phyloP scores from a whole-genome alignment of 2,888 invertebrate genomes.

The Eulithis testata region DNA sequence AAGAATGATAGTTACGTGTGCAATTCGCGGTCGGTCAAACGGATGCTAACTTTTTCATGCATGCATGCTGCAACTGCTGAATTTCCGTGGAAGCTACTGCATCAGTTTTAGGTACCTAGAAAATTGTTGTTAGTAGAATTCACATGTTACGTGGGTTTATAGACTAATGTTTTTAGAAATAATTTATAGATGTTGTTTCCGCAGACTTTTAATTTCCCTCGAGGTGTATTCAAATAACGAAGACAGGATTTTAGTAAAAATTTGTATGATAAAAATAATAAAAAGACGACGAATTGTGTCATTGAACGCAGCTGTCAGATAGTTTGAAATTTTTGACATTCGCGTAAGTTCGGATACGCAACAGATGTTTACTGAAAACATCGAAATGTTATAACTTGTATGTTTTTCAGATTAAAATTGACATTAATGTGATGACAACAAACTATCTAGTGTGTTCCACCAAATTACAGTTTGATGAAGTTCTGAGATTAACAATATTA shows the following conservation, averaged over 20 bases:
- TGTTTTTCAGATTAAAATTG: too few species aligned
- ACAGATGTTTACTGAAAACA: not conserved
- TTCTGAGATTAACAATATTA: slow-evolving; percentile 31
- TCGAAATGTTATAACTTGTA: not conserved
- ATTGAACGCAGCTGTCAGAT: too few species aligned
- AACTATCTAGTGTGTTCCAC: slow-evolving; percentile 18
- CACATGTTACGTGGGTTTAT: slow-evolving; percentile 6
- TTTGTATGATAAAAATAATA: too few species aligned
- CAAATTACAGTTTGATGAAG: slow-evolving; percentile 31
- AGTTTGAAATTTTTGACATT: too few species aligned
- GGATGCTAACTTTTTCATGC: slow-evolving; percentile 47
- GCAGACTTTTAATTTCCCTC: too few species aligned
- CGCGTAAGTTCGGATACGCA: too few species aligned
- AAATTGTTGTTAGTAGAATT: slow-evolving; percentile 40
- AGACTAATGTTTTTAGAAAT: too few species aligned
- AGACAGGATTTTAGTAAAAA: too few species aligned
- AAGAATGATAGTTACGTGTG: slow-evolving; percentile 37
- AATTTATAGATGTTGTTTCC: too few species aligned
- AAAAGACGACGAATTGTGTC: too few species aligned
- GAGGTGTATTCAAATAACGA: too few species aligned
- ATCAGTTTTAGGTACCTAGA: slow-evolving; percentile 24
- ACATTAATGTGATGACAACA: slow-evolving; percentile 30
- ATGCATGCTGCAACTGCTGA: slow-evolving; percentile 42
- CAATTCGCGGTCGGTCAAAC: slow-evolving; percentile 45
- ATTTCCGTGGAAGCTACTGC: slow-evolving; percentile 33